Evolutionary conservation across 2,113 vertebrate species (phyloP), one percentile per base, ranked within the genome.

Genomic region (Sylvia atricapilla): DNA sequence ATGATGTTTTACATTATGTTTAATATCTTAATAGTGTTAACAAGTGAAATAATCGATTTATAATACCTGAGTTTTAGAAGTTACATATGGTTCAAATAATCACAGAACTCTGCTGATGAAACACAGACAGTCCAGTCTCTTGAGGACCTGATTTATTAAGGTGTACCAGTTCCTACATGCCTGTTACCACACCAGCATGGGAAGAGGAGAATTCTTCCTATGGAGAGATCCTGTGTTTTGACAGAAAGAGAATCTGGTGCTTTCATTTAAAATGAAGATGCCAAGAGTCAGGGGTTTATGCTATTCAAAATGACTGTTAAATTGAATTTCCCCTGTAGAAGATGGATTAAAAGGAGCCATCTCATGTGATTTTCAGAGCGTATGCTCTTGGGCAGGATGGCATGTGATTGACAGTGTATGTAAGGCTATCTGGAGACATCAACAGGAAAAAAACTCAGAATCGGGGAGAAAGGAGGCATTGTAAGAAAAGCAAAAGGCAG

Each of bases 261-360:
- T 89, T 96, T 89, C 94, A 74, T 90, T 94, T 93, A 68, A 93
- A 90, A 86, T 2, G 53, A 92, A 94, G 96, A 96, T 94, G 81
- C 95, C 87, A 87, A 77, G 83, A 91, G 90, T 93, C 89, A 93
- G 55, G 39, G 69, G 12, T 93, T 96, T 96, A 27, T 87, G 63
- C 72, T 77, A 25, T 82, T 89, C 59, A 15, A 94, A 96, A 89
- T 92, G 76, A 95, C 78, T 94, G 95, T 81, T 96, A 96, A 97
- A 97, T 96, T 97, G 50, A 97, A 97, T 97, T 96, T 96, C 91
- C 96, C 91, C 75, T 92, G 50, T 80, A 95, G 87, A 89, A 91
- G 64, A 90, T 53, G 88, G 67, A 73, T 87, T 87, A 88, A 94
- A 97, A 89, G 52, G 78, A 95, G 35, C 13, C 90, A 84, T 76